These are phyloP conservation scores for Eubasilissa regina DNA, from an alignment of 1,140 invertebrate genomes.

Conservation along the genomic window DNA sequence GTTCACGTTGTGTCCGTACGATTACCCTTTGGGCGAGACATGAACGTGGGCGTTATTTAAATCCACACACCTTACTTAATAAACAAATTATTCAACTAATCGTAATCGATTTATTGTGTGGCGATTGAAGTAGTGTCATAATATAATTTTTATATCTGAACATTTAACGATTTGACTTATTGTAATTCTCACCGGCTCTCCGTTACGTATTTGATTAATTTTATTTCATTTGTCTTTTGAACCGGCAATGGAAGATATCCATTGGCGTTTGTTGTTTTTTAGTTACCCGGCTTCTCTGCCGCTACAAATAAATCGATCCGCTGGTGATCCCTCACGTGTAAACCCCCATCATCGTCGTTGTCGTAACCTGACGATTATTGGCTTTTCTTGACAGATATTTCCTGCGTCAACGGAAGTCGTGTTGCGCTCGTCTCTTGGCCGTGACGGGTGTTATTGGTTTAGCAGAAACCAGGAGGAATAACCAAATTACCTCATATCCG, in stretches of 20 bases:
- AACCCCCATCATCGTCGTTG: background rate
- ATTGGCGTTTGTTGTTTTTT: slow-evolving; percentile 18
- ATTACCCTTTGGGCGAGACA: slow-evolving; percentile 19
- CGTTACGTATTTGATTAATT: too few species aligned
- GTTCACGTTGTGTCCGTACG: background rate
- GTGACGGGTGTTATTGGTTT: slow-evolving; percentile 4
- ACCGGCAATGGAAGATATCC: too few species aligned
- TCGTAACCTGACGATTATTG: slow-evolving; percentile 48
- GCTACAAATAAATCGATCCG: slow-evolving; percentile 32
- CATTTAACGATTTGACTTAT: background rate
- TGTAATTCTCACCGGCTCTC: too few species aligned
- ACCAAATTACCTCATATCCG: slow-evolving; percentile 15
- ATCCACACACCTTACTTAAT: slow-evolving; percentile 16
- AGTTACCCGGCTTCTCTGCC: slow-evolving; percentile 1
- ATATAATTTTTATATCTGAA: background rate
- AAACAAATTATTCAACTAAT: slow-evolving; percentile 12
- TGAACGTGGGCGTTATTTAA: slow-evolving; percentile 10
- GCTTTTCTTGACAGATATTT: slow-evolving; percentile 54
- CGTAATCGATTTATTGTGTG: background rate
- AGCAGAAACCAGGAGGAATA: slow-evolving; percentile 22
- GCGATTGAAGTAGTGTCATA: background rate
- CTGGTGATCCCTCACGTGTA: background rate
- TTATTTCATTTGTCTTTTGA: too few species aligned
- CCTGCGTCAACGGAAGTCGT: slow-evolving; percentile 45
- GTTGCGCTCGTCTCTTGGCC: slow-evolving; percentile 38